Evolutionary conservation across 2,113 vertebrate genomes (phyloP).

Genomic region (Empidonax alnorum): DNA sequence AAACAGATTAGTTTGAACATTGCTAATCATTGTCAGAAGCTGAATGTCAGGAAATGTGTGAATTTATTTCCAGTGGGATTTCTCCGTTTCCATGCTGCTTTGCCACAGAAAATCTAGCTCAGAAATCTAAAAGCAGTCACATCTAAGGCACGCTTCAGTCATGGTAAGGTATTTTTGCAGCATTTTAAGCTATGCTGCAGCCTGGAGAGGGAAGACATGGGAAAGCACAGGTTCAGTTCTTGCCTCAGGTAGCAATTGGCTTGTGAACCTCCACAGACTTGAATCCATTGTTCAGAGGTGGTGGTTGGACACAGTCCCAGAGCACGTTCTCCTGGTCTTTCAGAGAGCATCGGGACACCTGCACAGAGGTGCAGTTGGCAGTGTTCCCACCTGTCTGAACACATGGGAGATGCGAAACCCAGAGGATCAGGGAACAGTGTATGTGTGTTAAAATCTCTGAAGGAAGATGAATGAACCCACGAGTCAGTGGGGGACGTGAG

Average conservation of each 20-base stretch:
- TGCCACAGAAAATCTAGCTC: not conserved
- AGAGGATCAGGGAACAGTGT: not conserved
- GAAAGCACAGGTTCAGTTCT: not conserved
- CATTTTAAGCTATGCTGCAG: not conserved
- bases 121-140: not conserved
- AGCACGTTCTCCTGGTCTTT: not conserved
- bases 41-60: not conserved
- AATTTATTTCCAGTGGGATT: not conserved
- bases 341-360: rapidly evolving
- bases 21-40: not conserved
- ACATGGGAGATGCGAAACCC: not conserved
- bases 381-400: not conserved
- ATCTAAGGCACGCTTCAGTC: not conserved
- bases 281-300: not conserved
- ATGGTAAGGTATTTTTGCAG: not conserved
- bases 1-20: not conserved
- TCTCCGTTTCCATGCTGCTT: not conserved
- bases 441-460: not conserved
- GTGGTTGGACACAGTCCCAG: not conserved
- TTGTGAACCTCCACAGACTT: not conserved
- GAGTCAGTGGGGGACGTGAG: not conserved
- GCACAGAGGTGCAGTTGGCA: not conserved
- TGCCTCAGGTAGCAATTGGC: too few relatives aligned
- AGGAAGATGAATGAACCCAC: not conserved
- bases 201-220: not conserved